phyloP scores from a whole-genome alignment of 2,888 invertebrate species.

The Tinea pellionella region DNA sequence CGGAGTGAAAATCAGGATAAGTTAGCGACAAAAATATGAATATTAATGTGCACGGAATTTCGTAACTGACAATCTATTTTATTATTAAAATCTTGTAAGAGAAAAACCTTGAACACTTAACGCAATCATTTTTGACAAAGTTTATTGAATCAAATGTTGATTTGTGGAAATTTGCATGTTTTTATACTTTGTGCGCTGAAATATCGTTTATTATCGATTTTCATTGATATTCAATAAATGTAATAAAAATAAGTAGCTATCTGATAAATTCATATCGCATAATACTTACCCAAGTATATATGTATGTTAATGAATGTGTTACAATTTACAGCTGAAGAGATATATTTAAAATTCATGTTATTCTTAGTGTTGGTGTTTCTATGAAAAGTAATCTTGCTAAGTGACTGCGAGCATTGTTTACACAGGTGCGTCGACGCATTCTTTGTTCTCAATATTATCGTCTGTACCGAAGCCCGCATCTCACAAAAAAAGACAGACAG shows the following conservation, averaged over 20 bases:
- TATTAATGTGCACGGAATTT: neutral
- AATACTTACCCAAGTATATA: too few relatives aligned
- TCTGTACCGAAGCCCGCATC: conserved; percentile 28
- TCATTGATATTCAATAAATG: too few relatives aligned
- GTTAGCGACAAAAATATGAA: neutral
- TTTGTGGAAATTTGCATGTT: neutral
- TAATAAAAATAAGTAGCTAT: too few relatives aligned
- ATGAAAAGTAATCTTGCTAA: conserved; percentile 9
- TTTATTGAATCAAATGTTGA: neutral
- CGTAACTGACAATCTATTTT: neutral
- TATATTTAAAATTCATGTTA: too few relatives aligned
- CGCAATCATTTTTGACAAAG: neutral
- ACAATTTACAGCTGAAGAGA: too few relatives aligned
- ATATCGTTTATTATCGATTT: too few relatives aligned
- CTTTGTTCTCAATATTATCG: conserved; percentile 64
- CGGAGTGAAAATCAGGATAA: neutral
- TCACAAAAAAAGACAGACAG: conserved; percentile 21
- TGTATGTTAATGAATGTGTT: too few relatives aligned
- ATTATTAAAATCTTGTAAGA: neutral
- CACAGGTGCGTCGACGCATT: conserved; percentile 51
- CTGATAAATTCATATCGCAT: too few relatives aligned
- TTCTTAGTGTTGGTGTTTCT: neutral
- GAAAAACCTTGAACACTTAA: neutral
- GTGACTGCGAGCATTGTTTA: conserved; percentile 22
- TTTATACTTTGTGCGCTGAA: neutral